Evolutionary conservation across 1,140 invertebrate genomes (phyloP), one percentile per base, ranked within the genome.

Genomic region (Drosophila nikananu): DNA sequence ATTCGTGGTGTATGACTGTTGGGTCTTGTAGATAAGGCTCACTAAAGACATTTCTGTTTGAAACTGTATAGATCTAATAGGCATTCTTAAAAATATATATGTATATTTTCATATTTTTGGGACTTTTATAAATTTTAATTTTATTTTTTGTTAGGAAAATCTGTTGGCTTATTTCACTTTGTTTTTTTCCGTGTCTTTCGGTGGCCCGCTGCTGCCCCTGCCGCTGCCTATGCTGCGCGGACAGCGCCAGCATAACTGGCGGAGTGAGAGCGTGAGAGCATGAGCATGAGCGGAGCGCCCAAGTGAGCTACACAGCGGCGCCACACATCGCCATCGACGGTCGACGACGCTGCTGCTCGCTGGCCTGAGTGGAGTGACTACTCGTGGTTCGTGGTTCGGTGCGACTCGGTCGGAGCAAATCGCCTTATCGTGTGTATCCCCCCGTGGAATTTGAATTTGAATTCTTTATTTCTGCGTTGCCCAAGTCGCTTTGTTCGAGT

Each of bases 291-390:
- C 52, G 52, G 60, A 79, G 68, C 77, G 71, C 86, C 77, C 67
- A 64, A 72, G 44, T 84, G 81, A 89, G 84, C 89, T 81, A 81
- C 81, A 89, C 57, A 90, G 81, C 86, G 78, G 65, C 78, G 66
- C 73, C 86, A 75, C 84, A 89, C 84, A 89, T 65, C 54, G 86
- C 84, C 86, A 86, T 89, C 59, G 84, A 65, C 74, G 66, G 52
- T 61, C 70, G 37, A 44, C 57, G 39, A 37, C 44, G 71, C 46
- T 35, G 70, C 70, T 51, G 77, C 77, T 67, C 58, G 72, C 41
- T 61, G 77, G 58, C 54, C 75, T 9, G 37, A 71, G 44, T 78
- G 61, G 51, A 52, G 51, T 32, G 51, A 32, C 51, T 52, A 46
- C 15, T 77, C 79, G 73, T 83, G 58, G 64, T 72, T 77, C 79